phyloP scores from a whole-genome alignment of 2,113 vertebrate genomes.

The Pomatorhinus ruficollis region DNA sequence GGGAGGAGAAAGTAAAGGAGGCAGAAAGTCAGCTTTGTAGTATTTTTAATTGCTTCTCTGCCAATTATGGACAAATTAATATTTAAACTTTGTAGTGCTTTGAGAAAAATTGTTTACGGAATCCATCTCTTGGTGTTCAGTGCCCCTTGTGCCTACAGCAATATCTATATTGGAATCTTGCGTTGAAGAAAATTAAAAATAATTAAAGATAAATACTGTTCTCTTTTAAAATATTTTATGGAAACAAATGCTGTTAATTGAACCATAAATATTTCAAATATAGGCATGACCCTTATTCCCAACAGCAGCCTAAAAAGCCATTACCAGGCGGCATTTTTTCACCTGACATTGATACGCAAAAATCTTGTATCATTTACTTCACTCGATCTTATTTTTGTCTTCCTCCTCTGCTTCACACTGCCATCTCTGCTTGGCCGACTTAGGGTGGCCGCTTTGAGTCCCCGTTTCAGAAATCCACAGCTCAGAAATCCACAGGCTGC shows the following conservation, averaged over 20 bases:
- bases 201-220: constrained; percentile 33
- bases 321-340: not conserved
- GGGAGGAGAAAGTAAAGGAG: constrained; percentile 73
- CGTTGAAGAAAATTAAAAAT: constrained; percentile 59
- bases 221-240: constrained; percentile 31
- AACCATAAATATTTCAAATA: not conserved
- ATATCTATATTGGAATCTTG: constrained; percentile 62
- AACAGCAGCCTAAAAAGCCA: not conserved
- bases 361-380: not conserved
- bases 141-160: constrained; percentile 30
- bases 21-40: constrained; percentile 79
- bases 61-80: constrained; percentile 83
- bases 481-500: constrained; percentile 27
- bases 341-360: not conserved
- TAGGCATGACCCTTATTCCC: not conserved
- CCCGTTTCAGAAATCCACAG: not conserved
- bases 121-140: constrained; percentile 41
- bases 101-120: constrained; percentile 73
- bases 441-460: constrained; percentile 6
- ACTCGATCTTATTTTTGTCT: not conserved
- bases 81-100: constrained; percentile 77
- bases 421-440: not conserved
- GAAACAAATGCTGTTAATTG: not conserved
- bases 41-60: constrained; percentile 81
- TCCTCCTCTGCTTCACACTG: not conserved